Conservation (phyloP, 2,888 invertebrate genomes). For the Steromphala cineraria region DNA sequence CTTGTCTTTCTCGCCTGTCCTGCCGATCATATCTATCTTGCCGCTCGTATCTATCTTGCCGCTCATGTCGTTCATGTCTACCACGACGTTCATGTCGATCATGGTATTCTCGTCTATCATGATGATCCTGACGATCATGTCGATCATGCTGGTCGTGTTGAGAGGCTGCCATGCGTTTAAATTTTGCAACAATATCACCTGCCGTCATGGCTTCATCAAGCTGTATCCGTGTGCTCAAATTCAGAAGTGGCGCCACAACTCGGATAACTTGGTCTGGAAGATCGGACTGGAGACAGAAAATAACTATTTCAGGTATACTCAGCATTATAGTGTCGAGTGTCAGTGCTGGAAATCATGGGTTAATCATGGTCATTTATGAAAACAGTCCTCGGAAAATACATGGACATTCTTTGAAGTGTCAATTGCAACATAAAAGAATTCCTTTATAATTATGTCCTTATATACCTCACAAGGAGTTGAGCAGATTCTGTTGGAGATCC, state of each 20-base stretch:
- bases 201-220: constrained; percentile 76
- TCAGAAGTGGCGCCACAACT: constrained; percentile 67
- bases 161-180: constrained; percentile 40
- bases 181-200: constrained; percentile 77
- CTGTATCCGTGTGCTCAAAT: constrained; percentile 70
- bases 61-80: neutral
- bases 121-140: neutral
- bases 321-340: too few species aligned
- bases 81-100: neutral
- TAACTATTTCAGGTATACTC: too few species aligned
- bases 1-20: neutral
- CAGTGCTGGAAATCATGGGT: too few species aligned
- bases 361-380: neutral
- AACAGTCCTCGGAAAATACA: neutral
- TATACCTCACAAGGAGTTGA: neutral
- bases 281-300: constrained; percentile 49
- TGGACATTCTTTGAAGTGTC: neutral
- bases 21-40: too few species aligned
- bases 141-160: neutral
- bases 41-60: too few species aligned
- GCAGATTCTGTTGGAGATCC: neutral
- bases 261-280: constrained; percentile 66
- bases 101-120: neutral
- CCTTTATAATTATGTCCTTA: neutral
- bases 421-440: neutral